Evolutionary conservation across 2,113 vertebrate genomes (phyloP).

Genomic region (Oxyruncus cristatus): DNA sequence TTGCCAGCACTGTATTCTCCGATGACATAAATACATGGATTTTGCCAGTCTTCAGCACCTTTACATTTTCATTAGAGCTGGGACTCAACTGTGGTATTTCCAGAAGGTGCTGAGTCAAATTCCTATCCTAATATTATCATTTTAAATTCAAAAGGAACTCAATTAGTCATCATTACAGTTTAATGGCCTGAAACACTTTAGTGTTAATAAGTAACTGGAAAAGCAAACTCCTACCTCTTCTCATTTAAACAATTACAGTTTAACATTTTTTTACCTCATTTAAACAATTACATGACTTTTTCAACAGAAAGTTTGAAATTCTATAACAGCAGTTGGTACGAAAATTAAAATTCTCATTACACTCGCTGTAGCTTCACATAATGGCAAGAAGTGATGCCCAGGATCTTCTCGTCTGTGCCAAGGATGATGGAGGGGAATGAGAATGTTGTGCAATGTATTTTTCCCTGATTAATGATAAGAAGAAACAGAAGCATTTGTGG

Average conservation of each 20-base stretch:
- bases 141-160: slow-evolving; percentile 34
- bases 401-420: neutral
- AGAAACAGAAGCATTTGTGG: neutral
- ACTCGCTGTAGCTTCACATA: neutral
- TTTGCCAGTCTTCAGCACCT: neutral
- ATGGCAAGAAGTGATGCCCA: neutral
- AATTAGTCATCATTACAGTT: slow-evolving; percentile 25
- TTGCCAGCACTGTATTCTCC: neutral
- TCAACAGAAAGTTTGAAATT: neutral
- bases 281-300: neutral
- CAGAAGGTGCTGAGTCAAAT: neutral
- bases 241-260: neutral
- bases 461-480: neutral
- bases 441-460: neutral
- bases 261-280: too few species aligned
- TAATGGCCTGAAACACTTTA: slow-evolving; percentile 11
- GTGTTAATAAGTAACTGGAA: neutral
- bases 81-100: neutral
- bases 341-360: neutral
- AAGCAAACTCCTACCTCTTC: slow-evolving; percentile 16
- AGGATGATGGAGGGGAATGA: neutral
- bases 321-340: neutral
- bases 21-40: neutral
- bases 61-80: neutral
- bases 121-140: neutral